Percentiles rank a stretch among this genome's conserved stretches.
Evolutionary conservation across 2,888 invertebrate species (phyloP).

Genomic region (Eupithecia insigniata): DNA sequence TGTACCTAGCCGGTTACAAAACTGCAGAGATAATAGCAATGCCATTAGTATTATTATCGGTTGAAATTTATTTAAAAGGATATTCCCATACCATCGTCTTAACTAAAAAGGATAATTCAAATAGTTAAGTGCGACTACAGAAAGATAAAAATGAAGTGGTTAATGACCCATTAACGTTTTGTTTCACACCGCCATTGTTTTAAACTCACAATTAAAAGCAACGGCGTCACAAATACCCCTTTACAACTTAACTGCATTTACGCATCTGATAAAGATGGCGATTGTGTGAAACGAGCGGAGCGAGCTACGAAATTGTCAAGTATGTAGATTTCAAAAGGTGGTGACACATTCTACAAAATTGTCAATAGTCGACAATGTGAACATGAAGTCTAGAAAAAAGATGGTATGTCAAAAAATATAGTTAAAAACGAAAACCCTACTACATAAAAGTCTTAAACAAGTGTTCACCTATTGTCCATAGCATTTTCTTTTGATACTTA

Average conservation of each 20-base stretch:
- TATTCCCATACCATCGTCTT: constrained; percentile 21
- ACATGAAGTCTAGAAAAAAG: too few species aligned
- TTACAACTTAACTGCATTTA: constrained; percentile 37
- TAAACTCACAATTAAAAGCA: constrained; percentile 34
- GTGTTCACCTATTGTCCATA: too few species aligned
- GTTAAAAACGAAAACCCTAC: too few species aligned
- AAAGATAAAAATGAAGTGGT: constrained; percentile 35
- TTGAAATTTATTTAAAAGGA: constrained; percentile 6
- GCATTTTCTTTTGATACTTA: too few species aligned
- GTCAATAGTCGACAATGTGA: not conserved
- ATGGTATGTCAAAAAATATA: too few species aligned
- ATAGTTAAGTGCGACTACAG: constrained; percentile 28
- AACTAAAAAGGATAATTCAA: constrained; percentile 32
- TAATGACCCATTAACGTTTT: constrained; percentile 38
- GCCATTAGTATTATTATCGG: not conserved
- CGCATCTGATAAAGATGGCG: constrained; percentile 18
- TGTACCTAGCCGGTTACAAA: not conserved
- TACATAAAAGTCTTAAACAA: too few species aligned
- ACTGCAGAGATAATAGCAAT: not conserved
- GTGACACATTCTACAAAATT: not conserved
- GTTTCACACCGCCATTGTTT: constrained; percentile 38
- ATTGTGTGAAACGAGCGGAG: constrained; percentile 12
- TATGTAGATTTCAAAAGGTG: not conserved
- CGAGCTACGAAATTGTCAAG: not conserved
- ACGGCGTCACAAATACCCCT: constrained; percentile 29